Evolutionary conservation across 1,140 invertebrate species (phyloP).

Genomic region (Spodoptera litura): DNA sequence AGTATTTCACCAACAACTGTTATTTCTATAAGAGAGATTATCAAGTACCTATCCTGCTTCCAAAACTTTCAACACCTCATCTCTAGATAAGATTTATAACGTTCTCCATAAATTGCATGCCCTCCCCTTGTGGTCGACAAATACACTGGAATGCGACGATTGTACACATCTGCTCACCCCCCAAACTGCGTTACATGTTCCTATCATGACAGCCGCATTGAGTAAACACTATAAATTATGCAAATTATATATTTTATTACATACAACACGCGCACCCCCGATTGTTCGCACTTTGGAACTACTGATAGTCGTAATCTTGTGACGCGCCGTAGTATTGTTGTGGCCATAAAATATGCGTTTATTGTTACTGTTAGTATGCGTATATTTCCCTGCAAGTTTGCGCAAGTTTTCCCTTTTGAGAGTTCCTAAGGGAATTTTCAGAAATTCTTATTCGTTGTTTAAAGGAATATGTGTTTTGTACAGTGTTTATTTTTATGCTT

Average conservation of each 20-base stretch:
- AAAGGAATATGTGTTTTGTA: too few relatives aligned
- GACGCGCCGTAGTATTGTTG: background rate
- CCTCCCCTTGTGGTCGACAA: conserved; percentile 4
- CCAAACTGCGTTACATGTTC: background rate
- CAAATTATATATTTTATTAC: conserved; percentile 48
- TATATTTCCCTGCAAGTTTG: background rate
- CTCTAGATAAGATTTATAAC: background rate
- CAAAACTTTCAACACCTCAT: background rate
- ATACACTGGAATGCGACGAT: background rate
- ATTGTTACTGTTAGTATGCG: background rate
- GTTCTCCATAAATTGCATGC: conserved; percentile 9
- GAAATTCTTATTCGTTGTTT: too few relatives aligned
- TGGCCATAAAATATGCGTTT: conserved; percentile 6
- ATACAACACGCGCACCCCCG: conserved; percentile 18
- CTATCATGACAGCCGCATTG: conserved; percentile 7
- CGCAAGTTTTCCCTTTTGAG: too few relatives aligned
- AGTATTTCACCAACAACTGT: too few relatives aligned
- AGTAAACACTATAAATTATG: conserved; percentile 46
- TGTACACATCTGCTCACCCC: conserved; percentile 19
- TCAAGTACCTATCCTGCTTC: background rate
- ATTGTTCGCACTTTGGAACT: conserved; percentile 40
- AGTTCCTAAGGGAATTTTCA: background rate
- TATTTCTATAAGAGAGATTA: too few relatives aligned
- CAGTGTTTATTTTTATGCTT: too few relatives aligned
- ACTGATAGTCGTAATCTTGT: conserved; percentile 29